Base-by-base conservation (phyloP, 1,140 invertebrate genomes). In the Phymorhynchus buccinoides region DNA sequence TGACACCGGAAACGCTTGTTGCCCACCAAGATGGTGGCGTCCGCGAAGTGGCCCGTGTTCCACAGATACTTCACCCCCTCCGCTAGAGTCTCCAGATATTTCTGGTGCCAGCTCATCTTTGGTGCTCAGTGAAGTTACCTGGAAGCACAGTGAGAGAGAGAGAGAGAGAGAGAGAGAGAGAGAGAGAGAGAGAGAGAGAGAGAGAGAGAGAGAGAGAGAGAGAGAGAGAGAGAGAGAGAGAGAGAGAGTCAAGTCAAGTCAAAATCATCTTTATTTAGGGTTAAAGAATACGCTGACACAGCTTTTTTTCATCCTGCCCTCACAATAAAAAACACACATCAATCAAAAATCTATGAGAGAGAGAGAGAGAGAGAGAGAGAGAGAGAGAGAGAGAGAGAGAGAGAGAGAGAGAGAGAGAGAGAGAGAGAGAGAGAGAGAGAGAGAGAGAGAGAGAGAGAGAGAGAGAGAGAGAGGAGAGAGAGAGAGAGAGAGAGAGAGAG, bases 1-100 rank as follows among this genome's bases (percentile, higher is more conserved):
- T 89, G 89, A 77, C 87, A 88, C 56, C 86, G 88, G 87, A 88
- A 89, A 37, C 87, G 87, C 44, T 88, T 88, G 56, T 87, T 86
- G 42, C 87, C 85, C 2, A 89, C 89, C 42, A 87, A 68, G 35
- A 89, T 86, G 62, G 87, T 87, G 7, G 86, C 83, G 73, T 89
- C 89, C 3, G 86, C 86, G 78, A 87, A 87, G 86, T 87, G 86
- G n/a, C 86, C 83, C 27, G 83, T 87, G 41, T 79, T 87, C 86
- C 86, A 87, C n/a, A 87, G 32, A 79, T 87, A 87, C 30, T 84
- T 77, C 42, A 87, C 48, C 27, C 86, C 86, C 73, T 87, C 86
- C 18, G 86, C 75, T 16, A 87, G 44, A 16, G 86, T 84, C 83
- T 87, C 86, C 83, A 87, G 83, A 52, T 87, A 87, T 71, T 87